Evolutionary conservation across 2,797 vertebrate species (phyloP).

Genomic region (Phyllotis vaccarum): DNA sequence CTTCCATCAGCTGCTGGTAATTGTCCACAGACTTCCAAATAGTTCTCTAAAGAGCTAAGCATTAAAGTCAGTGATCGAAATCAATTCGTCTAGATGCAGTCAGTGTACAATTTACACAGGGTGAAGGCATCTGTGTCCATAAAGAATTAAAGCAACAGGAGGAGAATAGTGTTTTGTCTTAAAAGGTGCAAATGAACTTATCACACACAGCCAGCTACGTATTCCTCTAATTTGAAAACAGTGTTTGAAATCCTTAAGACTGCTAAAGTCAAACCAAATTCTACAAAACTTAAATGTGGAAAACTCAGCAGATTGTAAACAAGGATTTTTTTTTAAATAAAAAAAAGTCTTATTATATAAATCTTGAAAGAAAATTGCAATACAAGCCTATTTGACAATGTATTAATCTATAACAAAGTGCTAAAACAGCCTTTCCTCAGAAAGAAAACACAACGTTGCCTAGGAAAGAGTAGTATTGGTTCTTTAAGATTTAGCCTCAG

Average conservation of each 20-base stretch:
- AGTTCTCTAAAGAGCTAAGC: background rate
- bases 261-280: background rate
- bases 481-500: slow-evolving; percentile 10
- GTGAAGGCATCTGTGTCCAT: background rate
- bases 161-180: slow-evolving; percentile 9
- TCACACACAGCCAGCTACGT: background rate
- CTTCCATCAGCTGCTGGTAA: background rate
- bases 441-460: slow-evolving; percentile 28
- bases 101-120: background rate
- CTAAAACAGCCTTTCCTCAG: background rate
- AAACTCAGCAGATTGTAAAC: background rate
- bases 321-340: too few relatives aligned
- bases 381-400: background rate
- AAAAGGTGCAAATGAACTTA: slow-evolving; percentile 24
- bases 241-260: slow-evolving; percentile 33
- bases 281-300: background rate
- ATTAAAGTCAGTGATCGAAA: slow-evolving; percentile 11
- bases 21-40: background rate
- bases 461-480: background rate
- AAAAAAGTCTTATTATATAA: slow-evolving; percentile 14
- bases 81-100: background rate
- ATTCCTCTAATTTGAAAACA: slow-evolving; percentile 35
- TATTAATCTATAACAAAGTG: slow-evolving; percentile 19
- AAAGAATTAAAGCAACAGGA: slow-evolving; percentile 39
- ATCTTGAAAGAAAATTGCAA: background rate